phyloP scores from a whole-genome alignment of 1,140 invertebrate genomes.

The Pogonognathellus flavescens region DNA sequence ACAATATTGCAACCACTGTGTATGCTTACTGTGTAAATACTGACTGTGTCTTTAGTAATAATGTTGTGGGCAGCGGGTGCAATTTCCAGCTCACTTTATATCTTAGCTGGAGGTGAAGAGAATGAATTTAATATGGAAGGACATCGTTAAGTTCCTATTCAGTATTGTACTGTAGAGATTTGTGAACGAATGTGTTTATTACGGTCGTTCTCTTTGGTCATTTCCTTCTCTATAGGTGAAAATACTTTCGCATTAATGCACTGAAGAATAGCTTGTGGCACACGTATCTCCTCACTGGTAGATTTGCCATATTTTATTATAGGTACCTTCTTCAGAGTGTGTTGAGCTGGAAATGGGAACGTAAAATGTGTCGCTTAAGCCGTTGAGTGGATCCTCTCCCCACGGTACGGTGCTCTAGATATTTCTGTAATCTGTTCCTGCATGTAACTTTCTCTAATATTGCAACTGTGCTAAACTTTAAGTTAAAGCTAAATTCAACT shows the following conservation, averaged over 20 bases:
- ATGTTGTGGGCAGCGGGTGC: neutral
- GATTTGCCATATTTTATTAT: neutral
- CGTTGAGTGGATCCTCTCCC: constrained; percentile 1
- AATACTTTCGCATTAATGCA: neutral
- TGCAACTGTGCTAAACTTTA: neutral
- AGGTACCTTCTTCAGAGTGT: neutral
- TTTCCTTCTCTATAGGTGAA: neutral
- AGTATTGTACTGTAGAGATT: neutral
- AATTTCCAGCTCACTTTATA: neutral
- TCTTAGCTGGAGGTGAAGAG: constrained; percentile 44
- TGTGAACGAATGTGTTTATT: constrained; percentile 47
- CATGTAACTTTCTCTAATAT: too few relatives aligned
- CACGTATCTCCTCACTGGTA: neutral
- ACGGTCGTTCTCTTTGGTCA: constrained; percentile 18
- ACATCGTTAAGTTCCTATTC: constrained; percentile 41
- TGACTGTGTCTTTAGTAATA: neutral
- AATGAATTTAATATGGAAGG: constrained; percentile 49
- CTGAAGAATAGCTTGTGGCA: neutral
- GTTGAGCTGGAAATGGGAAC: constrained; percentile 14
- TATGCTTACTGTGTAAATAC: neutral
- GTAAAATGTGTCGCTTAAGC: constrained; percentile 11
- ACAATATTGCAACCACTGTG: neutral
- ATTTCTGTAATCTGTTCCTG: too few relatives aligned
- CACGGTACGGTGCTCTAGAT: neutral
- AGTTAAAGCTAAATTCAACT: too few relatives aligned